Evolutionary conservation across 1,140 invertebrate genomes (phyloP).

Genomic region (Arion vulgaris): DNA sequence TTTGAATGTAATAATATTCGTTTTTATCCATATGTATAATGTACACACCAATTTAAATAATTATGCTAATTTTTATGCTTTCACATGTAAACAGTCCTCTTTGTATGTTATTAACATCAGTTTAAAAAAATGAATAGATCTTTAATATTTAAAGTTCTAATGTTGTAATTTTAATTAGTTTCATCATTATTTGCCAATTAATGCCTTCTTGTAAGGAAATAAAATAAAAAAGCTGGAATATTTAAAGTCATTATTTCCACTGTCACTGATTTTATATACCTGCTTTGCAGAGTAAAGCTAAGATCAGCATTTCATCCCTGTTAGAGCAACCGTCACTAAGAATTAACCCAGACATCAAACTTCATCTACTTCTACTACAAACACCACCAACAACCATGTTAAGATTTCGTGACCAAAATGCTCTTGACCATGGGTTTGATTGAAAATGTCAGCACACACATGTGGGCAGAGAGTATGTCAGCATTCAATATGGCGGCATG

Average conservation of each 20-base stretch:
- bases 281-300: constrained; percentile 39
- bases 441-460: background rate
- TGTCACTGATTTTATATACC: constrained; percentile 36
- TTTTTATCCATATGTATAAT: too few species aligned
- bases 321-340: constrained; percentile 39
- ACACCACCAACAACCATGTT: constrained; percentile 29
- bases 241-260: background rate
- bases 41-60: too few species aligned
- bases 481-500: constrained; percentile 9
- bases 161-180: background rate
- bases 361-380: constrained; percentile 23
- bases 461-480: constrained; percentile 28
- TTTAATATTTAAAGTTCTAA: too few species aligned
- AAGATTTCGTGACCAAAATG: constrained; percentile 33
- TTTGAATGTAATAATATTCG: too few species aligned
- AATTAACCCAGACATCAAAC: constrained; percentile 35
- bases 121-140: too few species aligned
- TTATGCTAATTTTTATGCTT: too few species aligned
- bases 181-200: background rate
- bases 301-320: constrained; percentile 39
- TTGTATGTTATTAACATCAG: too few species aligned
- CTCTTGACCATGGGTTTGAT: constrained; percentile 4
- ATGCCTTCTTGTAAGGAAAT: background rate
- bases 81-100: too few species aligned
- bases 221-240: constrained; percentile 3